Base-by-base conservation (phyloP, 2,888 invertebrate genomes). In the Sminthurinus aureus region DNA sequence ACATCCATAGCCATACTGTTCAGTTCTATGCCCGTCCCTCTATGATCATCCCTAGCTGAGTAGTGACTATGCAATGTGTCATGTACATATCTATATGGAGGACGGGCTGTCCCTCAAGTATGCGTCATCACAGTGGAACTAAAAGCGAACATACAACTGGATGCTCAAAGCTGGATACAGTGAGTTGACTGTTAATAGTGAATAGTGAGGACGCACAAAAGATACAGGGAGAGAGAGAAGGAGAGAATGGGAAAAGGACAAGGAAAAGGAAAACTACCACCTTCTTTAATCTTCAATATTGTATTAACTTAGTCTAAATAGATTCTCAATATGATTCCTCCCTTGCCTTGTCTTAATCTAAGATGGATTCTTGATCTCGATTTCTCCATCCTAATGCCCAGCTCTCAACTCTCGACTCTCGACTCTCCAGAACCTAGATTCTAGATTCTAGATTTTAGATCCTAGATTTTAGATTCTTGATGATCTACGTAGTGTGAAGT, bases 51-150 rank as follows among this genome's bases (percentile, higher is more conserved):
- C 22, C 69, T 69, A 9, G 18, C 69, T 22, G 69, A 69, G 69
- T n/a, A 26, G 3, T 38, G 15, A 15, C 24, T 13, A 22, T 24
- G 24, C 22, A 9, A 4, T 38, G 38, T 38, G 38, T 38, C 38
- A 38, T 38, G 38, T 38, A 38, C 38, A 38, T 38, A 38, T 38
- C 38, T 38, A 38, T 6, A 38, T 38, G 38, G 38, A 38, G 38
- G 38, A 38, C 22, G 22, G 67, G 22, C 71, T 24, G 71, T 24
- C 71, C 71, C 71, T 24, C 71, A 71, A 71, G 24, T 71, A 71
- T 71, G 71, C 71, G 71, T 71, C 71, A 71, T 24, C 71, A 71
- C 71, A 71, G 26, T 71, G 58, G 58, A 58, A 58, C 18, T 13
- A 15, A 13, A 18, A 58, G 58, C 13, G 58, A 58, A 58, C 1